phyloP scores from a whole-genome alignment of 2,888 invertebrate genomes.

The Strigamia maritima region DNA sequence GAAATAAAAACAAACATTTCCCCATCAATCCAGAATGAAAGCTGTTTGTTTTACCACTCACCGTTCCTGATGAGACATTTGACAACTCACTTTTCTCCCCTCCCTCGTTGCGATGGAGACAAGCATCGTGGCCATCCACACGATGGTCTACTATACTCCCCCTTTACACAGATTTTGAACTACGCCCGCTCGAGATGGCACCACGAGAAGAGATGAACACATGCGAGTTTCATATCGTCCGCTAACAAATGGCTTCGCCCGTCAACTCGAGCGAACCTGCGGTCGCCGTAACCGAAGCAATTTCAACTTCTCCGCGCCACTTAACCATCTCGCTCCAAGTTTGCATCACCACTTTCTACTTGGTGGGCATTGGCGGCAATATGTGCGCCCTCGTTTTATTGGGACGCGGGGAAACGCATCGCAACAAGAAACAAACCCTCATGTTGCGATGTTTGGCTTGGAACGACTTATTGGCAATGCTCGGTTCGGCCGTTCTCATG shows the following conservation, averaged over 20 bases:
- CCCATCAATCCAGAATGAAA: too few relatives aligned
- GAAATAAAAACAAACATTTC: too few relatives aligned
- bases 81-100: too few relatives aligned
- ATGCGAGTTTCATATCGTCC: too few relatives aligned
- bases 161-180: too few relatives aligned
- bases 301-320: slow-evolving; percentile 1
- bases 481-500: slow-evolving; percentile 73
- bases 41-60: too few relatives aligned
- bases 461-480: slow-evolving; percentile 73
- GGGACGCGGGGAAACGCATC: slow-evolving; percentile 65
- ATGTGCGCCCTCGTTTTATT: slow-evolving; percentile 71
- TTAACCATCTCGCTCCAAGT: slow-evolving; percentile 41
- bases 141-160: too few relatives aligned
- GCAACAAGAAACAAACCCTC: slow-evolving; percentile 73
- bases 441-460: slow-evolving; percentile 72
- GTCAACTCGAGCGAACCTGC: neutral
- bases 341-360: slow-evolving; percentile 46
- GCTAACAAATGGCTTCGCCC: neutral
- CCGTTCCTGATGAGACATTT: too few relatives aligned
- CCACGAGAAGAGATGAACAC: too few relatives aligned
- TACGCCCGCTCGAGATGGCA: too few relatives aligned
- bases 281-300: neutral
- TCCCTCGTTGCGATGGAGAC: too few relatives aligned
- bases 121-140: too few relatives aligned
- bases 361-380: slow-evolving; percentile 61